These are phyloP conservation scores for Falco naumanni DNA, from an alignment of 2,797 vertebrate species.

Conservation along the genomic window DNA sequence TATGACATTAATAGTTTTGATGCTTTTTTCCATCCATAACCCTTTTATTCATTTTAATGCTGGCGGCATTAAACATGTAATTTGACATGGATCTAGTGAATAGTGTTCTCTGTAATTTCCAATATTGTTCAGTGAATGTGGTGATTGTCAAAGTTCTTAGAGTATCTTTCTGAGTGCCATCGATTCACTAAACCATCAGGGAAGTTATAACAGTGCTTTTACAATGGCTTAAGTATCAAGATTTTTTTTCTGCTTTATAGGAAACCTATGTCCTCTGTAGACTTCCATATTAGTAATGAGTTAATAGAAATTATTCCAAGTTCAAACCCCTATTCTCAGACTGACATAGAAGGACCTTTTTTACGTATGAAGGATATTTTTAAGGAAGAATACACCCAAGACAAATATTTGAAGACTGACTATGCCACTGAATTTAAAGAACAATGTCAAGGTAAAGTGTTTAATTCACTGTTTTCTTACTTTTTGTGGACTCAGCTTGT, in stretches of 20 bases:
- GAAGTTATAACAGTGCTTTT: not conserved
- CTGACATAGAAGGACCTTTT: constrained; percentile 21
- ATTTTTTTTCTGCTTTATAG: constrained; percentile 49
- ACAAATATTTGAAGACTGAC: not conserved
- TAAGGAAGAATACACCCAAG: not conserved
- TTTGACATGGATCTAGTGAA: not conserved
- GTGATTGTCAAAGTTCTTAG: not conserved
- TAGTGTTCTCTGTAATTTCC: not conserved
- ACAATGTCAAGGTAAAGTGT: constrained; percentile 61
- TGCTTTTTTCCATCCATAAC: not conserved
- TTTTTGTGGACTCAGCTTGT: not conserved
- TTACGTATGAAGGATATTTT: not conserved
- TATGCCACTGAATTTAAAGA: constrained; percentile 29
- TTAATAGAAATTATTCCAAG: constrained; percentile 76
- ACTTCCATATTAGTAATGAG: not conserved
- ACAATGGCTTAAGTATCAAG: not conserved
- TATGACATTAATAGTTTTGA: not conserved
- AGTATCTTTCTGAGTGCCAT: not conserved
- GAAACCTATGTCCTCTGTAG: constrained; percentile 18
- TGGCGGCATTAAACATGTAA: not conserved
- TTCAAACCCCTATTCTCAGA: constrained; percentile 78
- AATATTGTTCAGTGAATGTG: accelerated
- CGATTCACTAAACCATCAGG: not conserved
- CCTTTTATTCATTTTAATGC: not conserved
- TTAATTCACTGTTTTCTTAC: not conserved